Conservation (phyloP, 2,797 vertebrate genomes). For the Limosa lapponica region DNA sequence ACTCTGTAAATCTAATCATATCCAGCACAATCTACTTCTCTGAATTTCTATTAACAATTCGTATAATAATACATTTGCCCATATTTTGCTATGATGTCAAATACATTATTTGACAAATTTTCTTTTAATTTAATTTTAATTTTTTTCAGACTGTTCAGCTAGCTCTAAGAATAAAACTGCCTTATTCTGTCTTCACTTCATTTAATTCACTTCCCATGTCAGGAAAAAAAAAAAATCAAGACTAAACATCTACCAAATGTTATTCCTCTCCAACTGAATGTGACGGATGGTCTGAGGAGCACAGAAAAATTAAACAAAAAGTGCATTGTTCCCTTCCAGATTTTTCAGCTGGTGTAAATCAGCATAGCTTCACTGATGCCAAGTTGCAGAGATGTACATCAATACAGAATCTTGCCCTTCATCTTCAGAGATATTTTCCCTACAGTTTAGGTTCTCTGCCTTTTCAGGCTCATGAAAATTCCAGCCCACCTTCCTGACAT, state of each 20-base stretch:
- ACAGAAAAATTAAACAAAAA: conserved; percentile 66
- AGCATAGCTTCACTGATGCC: conserved; percentile 25
- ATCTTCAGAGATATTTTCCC: conserved; percentile 34
- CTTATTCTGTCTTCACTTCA: conserved; percentile 33
- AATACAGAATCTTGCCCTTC: conserved; percentile 33
- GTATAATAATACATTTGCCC: neutral
- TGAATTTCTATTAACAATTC: neutral
- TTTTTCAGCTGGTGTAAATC: conserved; percentile 69
- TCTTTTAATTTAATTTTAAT: neutral
- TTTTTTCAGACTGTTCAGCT: conserved; percentile 36
- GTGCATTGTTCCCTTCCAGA: conserved; percentile 59
- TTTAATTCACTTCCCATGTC: conserved; percentile 52
- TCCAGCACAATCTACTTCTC: neutral
- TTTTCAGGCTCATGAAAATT: neutral
- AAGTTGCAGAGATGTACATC: conserved; percentile 52
- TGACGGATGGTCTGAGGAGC: conserved; percentile 40
- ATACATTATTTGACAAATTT: conserved; percentile 6
- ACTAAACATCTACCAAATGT: conserved; percentile 63
- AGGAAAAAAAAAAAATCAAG: conserved; percentile 35
- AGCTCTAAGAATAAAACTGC: conserved; percentile 44
- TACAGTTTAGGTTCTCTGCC: neutral
- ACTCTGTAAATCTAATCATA: neutral
- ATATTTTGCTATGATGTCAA: conserved; percentile 11
- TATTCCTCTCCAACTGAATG: conserved; percentile 50
- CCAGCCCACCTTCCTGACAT: neutral